Evolutionary conservation across 2,113 vertebrate genomes (phyloP).

Genomic region (Nannobrachium achirus): DNA sequence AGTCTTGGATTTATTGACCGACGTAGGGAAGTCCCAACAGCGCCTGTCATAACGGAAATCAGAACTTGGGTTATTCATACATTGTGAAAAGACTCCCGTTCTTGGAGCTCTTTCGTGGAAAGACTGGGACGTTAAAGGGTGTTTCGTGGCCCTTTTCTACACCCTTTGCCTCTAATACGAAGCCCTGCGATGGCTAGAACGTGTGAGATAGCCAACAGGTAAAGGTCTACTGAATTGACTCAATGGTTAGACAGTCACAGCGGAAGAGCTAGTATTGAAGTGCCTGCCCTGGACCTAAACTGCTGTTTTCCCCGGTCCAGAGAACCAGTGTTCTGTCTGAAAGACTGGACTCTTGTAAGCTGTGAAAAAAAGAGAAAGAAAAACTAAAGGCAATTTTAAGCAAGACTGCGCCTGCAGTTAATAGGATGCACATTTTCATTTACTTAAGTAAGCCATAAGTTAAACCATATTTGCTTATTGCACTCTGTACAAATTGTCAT

Average conservation of each 20-base stretch:
- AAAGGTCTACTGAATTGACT: constrained; percentile 36
- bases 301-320: constrained; percentile 43
- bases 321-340: constrained; percentile 38
- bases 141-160: constrained; percentile 9
- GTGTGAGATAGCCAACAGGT: background rate
- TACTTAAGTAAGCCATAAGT: constrained; percentile 70
- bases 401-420: constrained; percentile 37
- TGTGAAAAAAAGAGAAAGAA: constrained; percentile 43
- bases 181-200: background rate
- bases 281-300: constrained; percentile 65
- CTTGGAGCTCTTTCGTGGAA: background rate
- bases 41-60: constrained; percentile 17
- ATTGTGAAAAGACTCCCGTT: background rate
- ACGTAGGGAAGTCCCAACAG: background rate
- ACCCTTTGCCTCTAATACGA: constrained; percentile 12
- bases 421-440: constrained; percentile 38
- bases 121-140: background rate
- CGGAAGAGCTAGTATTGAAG: constrained; percentile 60
- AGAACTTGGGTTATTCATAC: background rate
- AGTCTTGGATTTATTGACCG: constrained; percentile 6
- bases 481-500: constrained; percentile 45
- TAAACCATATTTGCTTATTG: constrained; percentile 64
- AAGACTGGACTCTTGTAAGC: constrained; percentile 49
- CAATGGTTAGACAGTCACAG: constrained; percentile 27
- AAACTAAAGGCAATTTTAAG: background rate